Base-by-base conservation (phyloP, 2,797 vertebrate genomes). In the Sebastiscus tertius region DNA sequence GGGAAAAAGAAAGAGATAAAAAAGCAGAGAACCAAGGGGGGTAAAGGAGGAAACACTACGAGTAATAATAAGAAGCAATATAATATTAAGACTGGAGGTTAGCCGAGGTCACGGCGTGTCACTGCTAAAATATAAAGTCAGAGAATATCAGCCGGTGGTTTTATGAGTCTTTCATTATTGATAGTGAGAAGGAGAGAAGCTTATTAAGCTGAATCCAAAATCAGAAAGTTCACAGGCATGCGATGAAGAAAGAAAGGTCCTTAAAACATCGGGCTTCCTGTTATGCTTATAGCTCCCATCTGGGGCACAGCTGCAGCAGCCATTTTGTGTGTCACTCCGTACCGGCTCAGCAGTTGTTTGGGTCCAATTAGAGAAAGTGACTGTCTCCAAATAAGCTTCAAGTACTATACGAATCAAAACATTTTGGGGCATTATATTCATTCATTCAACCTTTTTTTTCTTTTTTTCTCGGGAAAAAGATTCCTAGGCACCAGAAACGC, bases 161-260 rank as follows among this genome's bases (percentile, higher is more conserved):
- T 94, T 94, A 94, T 94, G 93, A 94, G 66, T 87, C 79, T 91
- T 95, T 93, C 85, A 95, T 94, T 94, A 94, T 95, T 95, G 87
- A 95, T 94, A 88, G 81, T 86, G 85, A 74, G 90, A 88, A 81
- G 69, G 80, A 79, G 81, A 77, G 71, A 84, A 85, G 80, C 87
- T 91, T 94, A 93, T 94, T 92, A 92, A 88, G 91, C 90, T 91
- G 96, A 95, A 95, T 95, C 89, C 85, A 93, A 93, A 96, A 96
- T 94, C 93, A 92, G 88, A 94, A 93, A 89, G 91, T 94, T 94
- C 89, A 91, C 88, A 92, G 82, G 81, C 77, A 59, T 24, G 75
- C 52, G 13, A 33, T 65, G 79, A 81, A 61, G 74, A 61, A 84
- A 76, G 68, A 83, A 83, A 80, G 61, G 80, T 80, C 70, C 67